A percentile compares a stretch with the other conserved stretches of the same genome.
These are phyloP conservation scores for Eristalis tenax DNA, from an alignment of 2,888 invertebrate species.

Conservation along the genomic window DNA sequence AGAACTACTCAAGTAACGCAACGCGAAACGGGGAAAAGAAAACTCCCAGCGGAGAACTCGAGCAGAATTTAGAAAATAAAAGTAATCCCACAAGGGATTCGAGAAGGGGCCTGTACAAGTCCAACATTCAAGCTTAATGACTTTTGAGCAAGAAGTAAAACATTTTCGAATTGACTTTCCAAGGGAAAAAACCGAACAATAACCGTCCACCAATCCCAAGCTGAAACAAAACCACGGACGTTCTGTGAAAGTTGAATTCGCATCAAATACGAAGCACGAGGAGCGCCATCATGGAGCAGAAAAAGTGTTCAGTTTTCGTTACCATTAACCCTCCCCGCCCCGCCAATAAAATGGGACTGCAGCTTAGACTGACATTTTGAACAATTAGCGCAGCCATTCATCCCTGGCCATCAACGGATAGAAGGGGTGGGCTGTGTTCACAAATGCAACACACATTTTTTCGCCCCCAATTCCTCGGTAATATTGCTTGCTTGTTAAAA, in stretches of 20 bases:
- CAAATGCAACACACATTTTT: not conserved
- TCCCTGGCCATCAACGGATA: not conserved
- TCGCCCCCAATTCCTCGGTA: not conserved
- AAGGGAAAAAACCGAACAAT: not conserved
- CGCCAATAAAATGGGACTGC: too few species aligned
- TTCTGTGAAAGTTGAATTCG: not conserved
- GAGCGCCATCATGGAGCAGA: not conserved
- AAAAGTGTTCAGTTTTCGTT: too few species aligned
- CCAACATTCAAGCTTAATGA: not conserved
- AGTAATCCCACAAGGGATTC: not conserved
- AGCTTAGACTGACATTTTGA: not conserved
- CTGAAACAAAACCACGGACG: not conserved
- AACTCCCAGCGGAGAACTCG: not conserved
- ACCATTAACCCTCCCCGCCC: too few species aligned
- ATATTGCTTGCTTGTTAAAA: not conserved
- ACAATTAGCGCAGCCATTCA: not conserved
- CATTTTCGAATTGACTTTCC: not conserved
- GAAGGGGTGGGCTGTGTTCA: not conserved
- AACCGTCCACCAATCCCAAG: not conserved
- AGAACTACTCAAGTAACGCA: not conserved
- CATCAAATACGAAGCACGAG: not conserved
- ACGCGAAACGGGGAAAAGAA: not conserved
- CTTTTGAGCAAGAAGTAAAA: not conserved
- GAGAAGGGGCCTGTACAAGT: not conserved
- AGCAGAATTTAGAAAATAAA: not conserved